Percentiles rank a stretch among this genome's conserved stretches.
phyloP scores from a whole-genome alignment of 2,888 invertebrate genomes.

The Melieria crassipennis region DNA sequence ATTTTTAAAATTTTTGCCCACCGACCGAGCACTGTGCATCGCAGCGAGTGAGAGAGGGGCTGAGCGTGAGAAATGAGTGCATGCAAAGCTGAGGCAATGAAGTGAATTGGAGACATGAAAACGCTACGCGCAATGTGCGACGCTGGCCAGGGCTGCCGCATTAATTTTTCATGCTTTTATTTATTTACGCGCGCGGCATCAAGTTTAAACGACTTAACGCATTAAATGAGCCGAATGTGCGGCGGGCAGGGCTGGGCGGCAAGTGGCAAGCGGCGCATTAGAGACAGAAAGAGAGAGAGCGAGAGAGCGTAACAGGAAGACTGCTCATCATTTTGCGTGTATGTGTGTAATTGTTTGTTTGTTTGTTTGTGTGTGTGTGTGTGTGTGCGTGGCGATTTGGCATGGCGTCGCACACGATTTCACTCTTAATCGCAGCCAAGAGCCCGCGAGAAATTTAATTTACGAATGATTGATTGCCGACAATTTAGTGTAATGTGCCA shows the following conservation, averaged over 20 bases:
- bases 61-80: too few species aligned
- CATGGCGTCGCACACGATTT: conserved; percentile 45
- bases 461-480: conserved; percentile 57
- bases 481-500: conserved; percentile 54
- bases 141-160: not conserved
- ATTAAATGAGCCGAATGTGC: conserved; percentile 24
- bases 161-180: conserved; percentile 24
- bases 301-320: too few species aligned
- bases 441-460: conserved; percentile 56
- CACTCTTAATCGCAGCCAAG: conserved; percentile 52
- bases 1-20: too few species aligned
- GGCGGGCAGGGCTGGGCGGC: too few species aligned
- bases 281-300: too few species aligned
- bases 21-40: not conserved
- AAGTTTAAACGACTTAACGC: conserved; percentile 31
- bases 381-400: too few species aligned
- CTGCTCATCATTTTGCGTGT: too few species aligned
- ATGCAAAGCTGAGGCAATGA: too few species aligned
- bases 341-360: too few species aligned
- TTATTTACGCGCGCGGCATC: conserved; percentile 5
- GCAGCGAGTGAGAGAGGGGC: not conserved
- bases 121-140: not conserved
- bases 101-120: not conserved
- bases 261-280: too few species aligned
- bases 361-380: too few species aligned